These are phyloP conservation scores for Anas bernieri DNA, from an alignment of 2,797 vertebrate species.

Conservation along the genomic window DNA sequence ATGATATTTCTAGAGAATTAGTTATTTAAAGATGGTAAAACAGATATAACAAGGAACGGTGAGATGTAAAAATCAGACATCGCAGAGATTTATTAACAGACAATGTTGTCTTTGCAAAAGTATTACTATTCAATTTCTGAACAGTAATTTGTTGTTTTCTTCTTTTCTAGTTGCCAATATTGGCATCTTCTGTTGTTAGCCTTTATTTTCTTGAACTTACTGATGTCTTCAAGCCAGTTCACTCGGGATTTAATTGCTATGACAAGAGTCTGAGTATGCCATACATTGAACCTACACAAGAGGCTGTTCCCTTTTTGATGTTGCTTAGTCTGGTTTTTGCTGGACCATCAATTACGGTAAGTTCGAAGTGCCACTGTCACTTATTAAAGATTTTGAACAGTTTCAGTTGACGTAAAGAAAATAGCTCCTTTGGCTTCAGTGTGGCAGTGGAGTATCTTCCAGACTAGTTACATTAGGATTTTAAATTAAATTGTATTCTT, in stretches of 20 bases:
- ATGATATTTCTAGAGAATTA: not conserved
- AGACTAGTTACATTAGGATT: not conserved
- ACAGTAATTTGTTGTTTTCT: conserved; percentile 27
- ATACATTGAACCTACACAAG: conserved; percentile 93
- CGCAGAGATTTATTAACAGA: not conserved
- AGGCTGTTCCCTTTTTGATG: conserved; percentile 94
- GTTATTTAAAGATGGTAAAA: conserved; percentile 31
- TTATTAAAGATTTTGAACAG: not conserved
- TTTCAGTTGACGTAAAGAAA: not conserved
- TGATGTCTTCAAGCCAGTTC: conserved; percentile 95
- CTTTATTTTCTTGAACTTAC: conserved; percentile 98
- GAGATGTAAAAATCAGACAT: not conserved
- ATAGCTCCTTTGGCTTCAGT: not conserved
- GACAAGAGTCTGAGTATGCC: conserved; percentile 96
- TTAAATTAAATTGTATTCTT: not conserved
- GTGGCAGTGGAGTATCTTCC: not conserved
- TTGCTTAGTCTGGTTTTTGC: conserved; percentile 94
- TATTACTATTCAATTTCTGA: conserved; percentile 2
- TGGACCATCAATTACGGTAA: conserved; percentile 93
- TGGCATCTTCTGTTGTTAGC: conserved; percentile 94
- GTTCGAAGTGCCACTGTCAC: not conserved
- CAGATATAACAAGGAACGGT: not conserved
- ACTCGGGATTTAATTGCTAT: conserved; percentile 94
- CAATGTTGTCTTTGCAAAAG: not conserved
- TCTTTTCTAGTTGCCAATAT: conserved; percentile 89